phyloP scores from a whole-genome alignment of 2,113 vertebrate genomes.

The Tragelaphus imberbis region DNA sequence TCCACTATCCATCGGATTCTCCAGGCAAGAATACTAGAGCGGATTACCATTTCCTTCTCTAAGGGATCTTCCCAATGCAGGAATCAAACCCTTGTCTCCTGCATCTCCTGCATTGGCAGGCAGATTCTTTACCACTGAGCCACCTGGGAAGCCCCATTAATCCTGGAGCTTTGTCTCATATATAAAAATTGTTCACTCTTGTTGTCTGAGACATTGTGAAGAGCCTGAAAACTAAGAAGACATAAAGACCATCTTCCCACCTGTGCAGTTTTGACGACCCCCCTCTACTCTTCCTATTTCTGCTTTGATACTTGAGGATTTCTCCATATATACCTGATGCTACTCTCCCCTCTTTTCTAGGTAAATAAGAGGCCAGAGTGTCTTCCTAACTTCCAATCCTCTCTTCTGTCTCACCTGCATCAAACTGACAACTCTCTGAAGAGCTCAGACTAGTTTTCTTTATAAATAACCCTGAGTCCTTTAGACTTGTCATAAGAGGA shows the following conservation, averaged over 20 bases:
- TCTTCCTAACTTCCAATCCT: not conserved
- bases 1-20: not conserved
- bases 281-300: not conserved
- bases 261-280: not conserved
- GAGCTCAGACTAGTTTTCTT: conserved; percentile 28
- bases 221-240: not conserved
- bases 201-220: not conserved
- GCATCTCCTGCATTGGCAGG: not conserved
- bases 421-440: conserved; percentile 11
- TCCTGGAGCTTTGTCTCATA: not conserved
- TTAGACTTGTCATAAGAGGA: conserved; percentile 7
- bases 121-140: not conserved
- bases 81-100: not conserved
- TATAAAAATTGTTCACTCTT: not conserved
- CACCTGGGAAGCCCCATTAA: not conserved
- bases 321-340: not conserved
- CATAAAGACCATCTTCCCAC: not conserved
- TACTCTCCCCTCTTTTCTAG: not conserved
- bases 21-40: not conserved
- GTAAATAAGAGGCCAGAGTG: not conserved
- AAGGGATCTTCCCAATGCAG: not conserved
- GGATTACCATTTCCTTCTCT: not conserved
- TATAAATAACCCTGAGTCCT: conserved; percentile 38
- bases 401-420: not conserved
- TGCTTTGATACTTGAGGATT: not conserved